Evolutionary conservation across 2,113 vertebrate genomes (phyloP).

Genomic region (Stercorarius parasiticus): DNA sequence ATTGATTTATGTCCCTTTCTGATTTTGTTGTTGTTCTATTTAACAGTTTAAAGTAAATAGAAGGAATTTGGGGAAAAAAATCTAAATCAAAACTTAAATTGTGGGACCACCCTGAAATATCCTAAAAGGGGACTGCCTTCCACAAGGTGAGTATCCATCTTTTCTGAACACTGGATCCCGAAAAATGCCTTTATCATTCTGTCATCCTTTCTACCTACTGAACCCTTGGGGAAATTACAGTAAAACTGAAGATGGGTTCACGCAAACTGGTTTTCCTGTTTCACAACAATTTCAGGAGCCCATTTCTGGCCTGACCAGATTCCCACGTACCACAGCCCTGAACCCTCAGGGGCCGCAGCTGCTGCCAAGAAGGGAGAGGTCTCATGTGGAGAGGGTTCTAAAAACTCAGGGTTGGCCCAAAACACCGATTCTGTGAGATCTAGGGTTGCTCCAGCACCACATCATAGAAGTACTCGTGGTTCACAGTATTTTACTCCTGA

Average conservation of each 20-base stretch:
- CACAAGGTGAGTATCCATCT: neutral
- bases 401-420: neutral
- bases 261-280: neutral
- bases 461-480: accelerated
- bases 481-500: neutral
- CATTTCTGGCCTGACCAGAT: neutral
- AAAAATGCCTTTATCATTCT: neutral
- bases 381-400: neutral
- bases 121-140: neutral
- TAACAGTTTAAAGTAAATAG: neutral
- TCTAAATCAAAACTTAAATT: neutral
- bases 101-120: neutral
- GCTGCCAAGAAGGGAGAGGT: neutral
- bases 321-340: neutral
- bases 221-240: neutral
- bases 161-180: neutral
- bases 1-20: too few relatives aligned
- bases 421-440: neutral
- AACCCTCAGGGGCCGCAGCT: neutral
- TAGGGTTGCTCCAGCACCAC: neutral
- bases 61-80: neutral
- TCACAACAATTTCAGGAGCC: neutral
- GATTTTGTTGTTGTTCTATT: neutral
- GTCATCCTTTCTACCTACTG: neutral
- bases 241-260: neutral